Conservation (phyloP, 2,888 invertebrate species). For the Myathropa florea region DNA sequence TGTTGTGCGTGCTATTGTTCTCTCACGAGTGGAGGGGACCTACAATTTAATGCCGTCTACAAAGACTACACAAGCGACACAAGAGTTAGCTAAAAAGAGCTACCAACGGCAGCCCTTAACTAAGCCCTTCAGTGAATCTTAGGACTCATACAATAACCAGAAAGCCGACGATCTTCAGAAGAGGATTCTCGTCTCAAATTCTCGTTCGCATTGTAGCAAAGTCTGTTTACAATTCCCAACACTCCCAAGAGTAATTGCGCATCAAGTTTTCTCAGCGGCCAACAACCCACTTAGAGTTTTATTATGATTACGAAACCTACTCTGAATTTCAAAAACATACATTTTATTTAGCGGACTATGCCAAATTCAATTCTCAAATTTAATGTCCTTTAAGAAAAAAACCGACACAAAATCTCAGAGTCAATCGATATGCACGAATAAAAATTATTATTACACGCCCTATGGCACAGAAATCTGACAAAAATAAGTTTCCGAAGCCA, state of each 20-base stretch:
- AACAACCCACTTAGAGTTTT: not conserved
- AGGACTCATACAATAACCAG: no score
- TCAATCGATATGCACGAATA: not conserved
- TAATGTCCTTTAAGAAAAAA: not conserved
- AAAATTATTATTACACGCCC: not conserved
- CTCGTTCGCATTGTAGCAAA: no score
- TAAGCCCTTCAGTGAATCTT: no score
- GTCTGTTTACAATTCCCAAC: no score
- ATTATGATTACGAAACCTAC: not conserved
- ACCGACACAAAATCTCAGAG: not conserved
- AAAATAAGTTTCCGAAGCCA: conserved; percentile 15
- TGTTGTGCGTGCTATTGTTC: no score
- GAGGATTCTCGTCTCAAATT: no score
- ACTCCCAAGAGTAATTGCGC: not conserved
- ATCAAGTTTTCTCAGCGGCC: not conserved
- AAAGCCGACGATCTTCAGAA: no score
- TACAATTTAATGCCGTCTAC: no score
- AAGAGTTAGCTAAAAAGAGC: no score
- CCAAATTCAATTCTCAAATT: not conserved
- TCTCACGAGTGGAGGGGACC: no score
- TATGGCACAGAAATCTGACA: not conserved
- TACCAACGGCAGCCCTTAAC: no score
- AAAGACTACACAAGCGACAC: no score
- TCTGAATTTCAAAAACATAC: not conserved
- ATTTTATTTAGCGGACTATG: not conserved